Evolutionary conservation across 2,113 vertebrate genomes (phyloP), one percentile per base, ranked within the genome.

Genomic region (Pongo pygmaeus): DNA sequence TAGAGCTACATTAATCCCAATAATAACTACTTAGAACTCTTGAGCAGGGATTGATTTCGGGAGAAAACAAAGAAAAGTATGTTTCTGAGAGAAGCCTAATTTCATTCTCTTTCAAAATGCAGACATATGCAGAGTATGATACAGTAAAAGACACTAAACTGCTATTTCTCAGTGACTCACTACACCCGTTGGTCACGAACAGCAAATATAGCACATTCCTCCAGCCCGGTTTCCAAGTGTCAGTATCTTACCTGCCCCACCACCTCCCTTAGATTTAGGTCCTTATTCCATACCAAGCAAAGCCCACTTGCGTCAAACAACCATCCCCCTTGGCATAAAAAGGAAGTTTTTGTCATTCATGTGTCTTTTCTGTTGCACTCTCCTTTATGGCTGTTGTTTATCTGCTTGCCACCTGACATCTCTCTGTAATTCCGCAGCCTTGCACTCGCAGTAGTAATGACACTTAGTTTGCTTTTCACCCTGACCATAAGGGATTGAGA

Each of bases 11-110:
- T 97, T 70, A 96, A 96, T 93, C 43, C 52, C 25, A 57, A 64
- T 90, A 75, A 95, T 92, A 90, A 70, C 69, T 93, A 50, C 48
- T 46, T 3, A 96, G 67, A 55, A 93, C 86, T 95, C 14, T 67
- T 59, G 0, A 74, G 40, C 78, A 78, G 48, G 18, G 30, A 59
- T 55, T 92, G 61, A 93, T 79, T 61, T n/a, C 6, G 14, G 25
- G 38, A 69, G 2, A 84, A 89, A 32, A 84, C 48, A 75, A 95
- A 78, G 1, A 59, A 83, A 83, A 55, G 8, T 61, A 27, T 50
- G 43, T 83, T 85, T 91, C 67, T 95, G 67, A 84, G 38, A 52
- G 32, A 59, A 52, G 3, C 1, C 35, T 80, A 75, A 84, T 72
- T 93, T 91, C 6, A 43, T 0, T n/a, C 8, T 61, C n/a, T 46